Percentiles rank a stretch among this genome's conserved stretches.
phyloP scores from a whole-genome alignment of 2,888 invertebrate species.

The Crocallis elinguaria region DNA sequence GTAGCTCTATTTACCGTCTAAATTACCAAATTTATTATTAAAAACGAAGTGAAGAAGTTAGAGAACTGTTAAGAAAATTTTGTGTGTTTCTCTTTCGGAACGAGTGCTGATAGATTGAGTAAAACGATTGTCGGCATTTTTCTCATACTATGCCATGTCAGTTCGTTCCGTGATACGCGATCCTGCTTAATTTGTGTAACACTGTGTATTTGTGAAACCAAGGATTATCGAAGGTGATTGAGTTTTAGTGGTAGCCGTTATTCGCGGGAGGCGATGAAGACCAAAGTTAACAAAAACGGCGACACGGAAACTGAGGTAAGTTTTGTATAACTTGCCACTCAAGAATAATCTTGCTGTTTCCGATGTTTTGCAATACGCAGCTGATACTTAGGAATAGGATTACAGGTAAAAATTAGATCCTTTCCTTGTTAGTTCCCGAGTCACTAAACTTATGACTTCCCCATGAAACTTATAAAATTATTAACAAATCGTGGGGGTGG shows the following conservation, averaged over 20 bases:
- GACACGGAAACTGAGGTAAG: constrained; percentile 85
- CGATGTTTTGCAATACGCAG: constrained; percentile 4
- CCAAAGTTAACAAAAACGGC: constrained; percentile 84
- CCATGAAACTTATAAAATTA: too few relatives aligned
- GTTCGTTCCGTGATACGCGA: constrained; percentile 71
- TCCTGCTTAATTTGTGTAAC: constrained; percentile 71
- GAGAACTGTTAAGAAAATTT: constrained; percentile 33
- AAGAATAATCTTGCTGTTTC: constrained; percentile 18
- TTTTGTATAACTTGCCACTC: constrained; percentile 31
- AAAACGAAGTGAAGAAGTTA: constrained; percentile 68
- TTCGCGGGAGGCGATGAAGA: constrained; percentile 85
- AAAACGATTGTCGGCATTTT: constrained; percentile 64
- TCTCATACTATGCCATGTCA: constrained; percentile 73
- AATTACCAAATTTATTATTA: constrained; percentile 42
- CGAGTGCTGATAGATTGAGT: background rate
- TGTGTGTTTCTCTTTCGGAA: constrained; percentile 12
- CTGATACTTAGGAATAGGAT: background rate
- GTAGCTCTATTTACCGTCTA: constrained; percentile 50
- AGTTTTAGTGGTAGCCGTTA: constrained; percentile 69
- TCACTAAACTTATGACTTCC: background rate
- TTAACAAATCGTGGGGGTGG: too few relatives aligned
- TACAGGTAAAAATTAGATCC: background rate
- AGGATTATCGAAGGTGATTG: constrained; percentile 63
- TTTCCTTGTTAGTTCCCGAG: background rate
- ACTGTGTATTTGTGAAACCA: constrained; percentile 59